phyloP scores from a whole-genome alignment of 2,113 vertebrate species.

The Chloroceryle aenea region DNA sequence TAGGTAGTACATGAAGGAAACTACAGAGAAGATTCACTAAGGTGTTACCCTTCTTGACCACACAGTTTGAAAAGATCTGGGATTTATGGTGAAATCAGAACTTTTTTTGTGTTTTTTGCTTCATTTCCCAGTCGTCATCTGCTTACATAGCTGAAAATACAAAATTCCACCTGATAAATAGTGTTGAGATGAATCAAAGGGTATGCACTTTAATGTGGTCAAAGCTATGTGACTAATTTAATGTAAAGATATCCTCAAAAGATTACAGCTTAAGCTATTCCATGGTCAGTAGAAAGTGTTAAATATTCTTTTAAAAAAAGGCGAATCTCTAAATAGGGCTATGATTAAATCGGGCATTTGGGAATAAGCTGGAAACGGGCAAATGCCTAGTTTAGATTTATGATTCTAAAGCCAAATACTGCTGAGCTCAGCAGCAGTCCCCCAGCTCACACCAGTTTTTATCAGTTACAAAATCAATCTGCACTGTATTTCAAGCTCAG shows the following conservation, averaged over 20 bases:
- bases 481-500: conserved; percentile 6
- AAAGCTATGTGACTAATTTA: not conserved
- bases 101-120: not conserved
- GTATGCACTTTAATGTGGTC: not conserved
- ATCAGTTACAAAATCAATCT: conserved; percentile 44
- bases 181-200: not conserved
- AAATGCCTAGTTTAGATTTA: conserved; percentile 11
- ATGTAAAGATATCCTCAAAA: not conserved
- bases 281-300: not conserved
- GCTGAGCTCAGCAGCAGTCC: conserved; percentile 56
- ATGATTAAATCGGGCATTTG: conserved; percentile 52
- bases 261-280: conserved; percentile 9
- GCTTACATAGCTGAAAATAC: not conserved
- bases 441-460: not conserved
- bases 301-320: not conserved
- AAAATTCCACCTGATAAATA: not conserved
- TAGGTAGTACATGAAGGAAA: not conserved
- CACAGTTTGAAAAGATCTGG: not conserved
- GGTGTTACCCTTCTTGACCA: not conserved
- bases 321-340: conserved; percentile 29
- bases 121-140: not conserved
- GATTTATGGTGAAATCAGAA: conserved; percentile 1
- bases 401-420: conserved; percentile 14
- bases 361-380: conserved; percentile 40
- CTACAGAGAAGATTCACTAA: not conserved